Conservation (phyloP, 2,888 invertebrate species). For the Amblyteles armatorius region DNA sequence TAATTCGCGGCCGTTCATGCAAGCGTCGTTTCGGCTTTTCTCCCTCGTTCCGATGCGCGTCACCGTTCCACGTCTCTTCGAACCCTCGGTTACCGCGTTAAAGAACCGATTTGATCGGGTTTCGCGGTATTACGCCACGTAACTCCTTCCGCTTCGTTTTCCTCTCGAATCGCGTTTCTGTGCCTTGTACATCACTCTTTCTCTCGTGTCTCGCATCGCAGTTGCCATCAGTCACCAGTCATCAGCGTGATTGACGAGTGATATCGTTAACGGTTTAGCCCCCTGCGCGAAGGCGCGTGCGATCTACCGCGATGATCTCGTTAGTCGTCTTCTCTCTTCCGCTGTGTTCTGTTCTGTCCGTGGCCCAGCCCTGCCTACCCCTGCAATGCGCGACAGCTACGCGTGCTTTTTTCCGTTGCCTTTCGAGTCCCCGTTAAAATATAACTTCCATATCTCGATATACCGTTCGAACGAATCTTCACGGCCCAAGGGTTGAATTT, state of each 20-base stretch:
- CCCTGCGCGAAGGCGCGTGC: constrained; percentile 73
- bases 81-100: constrained; percentile 67
- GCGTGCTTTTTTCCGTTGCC: background rate
- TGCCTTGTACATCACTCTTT: constrained; percentile 35
- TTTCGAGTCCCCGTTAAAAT: background rate
- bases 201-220: constrained; percentile 65
- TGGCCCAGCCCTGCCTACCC: background rate
- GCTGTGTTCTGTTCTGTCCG: constrained; percentile 30
- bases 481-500: too few species aligned
- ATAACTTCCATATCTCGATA: background rate
- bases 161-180: constrained; percentile 40
- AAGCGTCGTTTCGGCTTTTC: constrained; percentile 61
- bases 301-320: constrained; percentile 80
- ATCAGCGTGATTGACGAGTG: constrained; percentile 83
- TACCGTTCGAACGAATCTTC: background rate
- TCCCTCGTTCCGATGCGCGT: constrained; percentile 59
- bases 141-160: constrained; percentile 68
- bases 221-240: constrained; percentile 76
- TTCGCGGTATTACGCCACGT: constrained; percentile 73
- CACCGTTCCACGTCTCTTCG: constrained; percentile 44
- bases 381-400: constrained; percentile 6
- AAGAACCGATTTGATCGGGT: constrained; percentile 76
- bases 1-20: constrained; percentile 79
- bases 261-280: constrained; percentile 82
- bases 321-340: constrained; percentile 72